Evolutionary conservation across 2,888 invertebrate genomes (phyloP), one percentile per base, ranked within the genome.

Genomic region (Sycophila texana): DNA sequence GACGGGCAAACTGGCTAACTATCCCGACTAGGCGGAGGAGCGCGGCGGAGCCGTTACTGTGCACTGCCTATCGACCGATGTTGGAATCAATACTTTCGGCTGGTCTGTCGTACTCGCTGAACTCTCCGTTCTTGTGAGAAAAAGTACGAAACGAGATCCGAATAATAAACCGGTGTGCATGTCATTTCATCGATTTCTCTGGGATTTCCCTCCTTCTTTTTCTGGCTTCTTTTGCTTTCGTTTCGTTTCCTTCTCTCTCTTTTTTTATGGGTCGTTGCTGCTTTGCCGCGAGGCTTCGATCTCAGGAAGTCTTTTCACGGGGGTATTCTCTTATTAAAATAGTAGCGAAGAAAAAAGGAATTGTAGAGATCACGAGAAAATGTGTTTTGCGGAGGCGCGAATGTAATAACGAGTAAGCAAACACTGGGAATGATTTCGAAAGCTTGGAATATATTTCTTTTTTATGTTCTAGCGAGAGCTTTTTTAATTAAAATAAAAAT

Each of bases 1-100:
- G 81, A 74, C 81, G 68, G 82, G 81, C 80, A 84, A 85, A 83
- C 83, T 83, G 80, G 82, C 80, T 76, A 85, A 82, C 83, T 81
- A 82, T 84, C 82, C 74, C 72, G 80, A 77, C 74, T 79, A 82
- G 79, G 10, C 18, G 7, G 39, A 81, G 77, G 79, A 84, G 81
- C 82, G 81, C 72, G 74, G 22, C 65, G 72, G 80, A 39, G 47
- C 49, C 53, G 47, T n/a, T 76, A 65, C 49, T 49, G 65, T 16
- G 61, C 49, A 51, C 67, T 65, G 71, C 71, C 66, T 71, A 83
- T 82, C 79, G 77, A 81, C 61, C 79, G 7, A n/a, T 49, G 68
- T 53, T 47, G 57, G 65, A 80, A 83, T 72, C 78, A 70, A 75
- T 71, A 82, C 72, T 68, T 81, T 77, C 66, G 49, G 58, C 79